Percentiles rank a stretch among this genome's conserved stretches.
These are phyloP conservation scores for Drosophila infuscata DNA, from an alignment of 2,888 invertebrate genomes.

Conservation along the genomic window DNA sequence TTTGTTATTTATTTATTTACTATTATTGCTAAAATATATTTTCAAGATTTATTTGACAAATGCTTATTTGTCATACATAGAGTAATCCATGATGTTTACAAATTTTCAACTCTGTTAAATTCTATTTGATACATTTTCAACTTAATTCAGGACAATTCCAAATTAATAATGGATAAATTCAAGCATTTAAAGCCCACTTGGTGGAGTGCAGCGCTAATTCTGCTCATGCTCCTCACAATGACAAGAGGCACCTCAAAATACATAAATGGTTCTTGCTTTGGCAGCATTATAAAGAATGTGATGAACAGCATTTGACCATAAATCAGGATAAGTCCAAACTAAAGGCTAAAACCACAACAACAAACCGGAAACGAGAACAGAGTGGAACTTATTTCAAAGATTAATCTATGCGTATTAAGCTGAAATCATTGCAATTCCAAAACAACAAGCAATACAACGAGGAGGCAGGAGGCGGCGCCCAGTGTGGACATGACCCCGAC, in stretches of 20 bases:
- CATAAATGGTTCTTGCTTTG: background rate
- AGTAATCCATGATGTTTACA: background rate
- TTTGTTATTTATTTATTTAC: too few relatives aligned
- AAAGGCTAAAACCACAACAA: background rate
- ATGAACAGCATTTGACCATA: background rate
- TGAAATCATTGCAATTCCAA: conserved; percentile 21
- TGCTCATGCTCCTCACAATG: conserved; percentile 41
- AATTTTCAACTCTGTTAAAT: background rate
- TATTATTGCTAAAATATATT: too few relatives aligned
- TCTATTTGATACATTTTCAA: background rate
- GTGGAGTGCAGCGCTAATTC: conserved; percentile 48
- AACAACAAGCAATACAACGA: conserved; percentile 6
- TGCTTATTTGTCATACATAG: background rate
- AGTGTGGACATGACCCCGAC: conserved; percentile 69
- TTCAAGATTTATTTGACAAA: background rate
- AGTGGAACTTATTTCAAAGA: conserved; percentile 7
- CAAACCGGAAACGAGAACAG: background rate
- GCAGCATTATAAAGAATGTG: background rate
- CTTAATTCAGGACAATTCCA: background rate
- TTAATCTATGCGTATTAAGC: conserved; percentile 50
- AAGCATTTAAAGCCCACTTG: conserved; percentile 41
- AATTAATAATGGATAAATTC: conserved; percentile 50
- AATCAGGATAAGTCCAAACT: background rate
- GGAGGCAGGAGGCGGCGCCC: conserved; percentile 42
- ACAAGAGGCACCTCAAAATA: conserved; percentile 30